A percentile compares a stretch with the other conserved stretches of the same genome.
Conservation (phyloP, 2,113 vertebrate species). For the Dipodomys merriami region DNA sequence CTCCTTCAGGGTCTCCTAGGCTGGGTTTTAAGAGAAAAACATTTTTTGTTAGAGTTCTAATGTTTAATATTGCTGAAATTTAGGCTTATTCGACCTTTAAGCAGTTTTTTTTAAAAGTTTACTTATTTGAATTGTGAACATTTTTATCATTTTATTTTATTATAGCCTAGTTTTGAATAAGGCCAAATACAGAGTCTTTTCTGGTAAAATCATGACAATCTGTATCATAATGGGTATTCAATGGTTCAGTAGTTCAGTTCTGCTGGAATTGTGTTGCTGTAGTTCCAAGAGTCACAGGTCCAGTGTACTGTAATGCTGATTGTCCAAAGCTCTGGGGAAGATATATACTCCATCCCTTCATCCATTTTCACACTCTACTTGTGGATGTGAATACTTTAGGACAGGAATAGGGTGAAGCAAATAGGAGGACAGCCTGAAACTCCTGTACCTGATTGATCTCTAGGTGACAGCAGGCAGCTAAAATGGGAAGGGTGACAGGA, state of each 20-base stretch:
- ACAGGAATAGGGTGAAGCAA: neutral
- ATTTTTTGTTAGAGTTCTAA: neutral
- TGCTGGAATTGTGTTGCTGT: neutral
- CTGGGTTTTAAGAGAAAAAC: neutral
- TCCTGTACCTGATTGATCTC: neutral
- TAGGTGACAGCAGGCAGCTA: slow-evolving; percentile 41
- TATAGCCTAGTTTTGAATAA: slow-evolving; percentile 44
- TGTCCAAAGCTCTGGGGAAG: neutral
- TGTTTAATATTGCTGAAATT: neutral
- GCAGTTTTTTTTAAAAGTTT: neutral
- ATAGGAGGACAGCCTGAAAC: neutral
- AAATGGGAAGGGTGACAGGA: slow-evolving; percentile 20
- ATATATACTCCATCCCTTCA: neutral
- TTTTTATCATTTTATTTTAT: neutral
- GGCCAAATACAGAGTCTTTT: neutral
- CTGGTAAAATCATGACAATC: neutral
- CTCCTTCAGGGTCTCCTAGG: neutral
- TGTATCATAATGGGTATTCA: neutral
- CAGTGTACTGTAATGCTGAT: neutral
- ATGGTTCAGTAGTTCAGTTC: neutral
- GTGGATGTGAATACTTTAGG: neutral
- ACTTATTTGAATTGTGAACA: slow-evolving; percentile 15
- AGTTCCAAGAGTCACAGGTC: neutral
- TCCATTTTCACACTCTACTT: neutral
- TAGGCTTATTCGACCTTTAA: neutral